These are phyloP conservation scores for Mesoclemmys tuberculata DNA, from an alignment of 2,113 vertebrate species.

Conservation along the genomic window DNA sequence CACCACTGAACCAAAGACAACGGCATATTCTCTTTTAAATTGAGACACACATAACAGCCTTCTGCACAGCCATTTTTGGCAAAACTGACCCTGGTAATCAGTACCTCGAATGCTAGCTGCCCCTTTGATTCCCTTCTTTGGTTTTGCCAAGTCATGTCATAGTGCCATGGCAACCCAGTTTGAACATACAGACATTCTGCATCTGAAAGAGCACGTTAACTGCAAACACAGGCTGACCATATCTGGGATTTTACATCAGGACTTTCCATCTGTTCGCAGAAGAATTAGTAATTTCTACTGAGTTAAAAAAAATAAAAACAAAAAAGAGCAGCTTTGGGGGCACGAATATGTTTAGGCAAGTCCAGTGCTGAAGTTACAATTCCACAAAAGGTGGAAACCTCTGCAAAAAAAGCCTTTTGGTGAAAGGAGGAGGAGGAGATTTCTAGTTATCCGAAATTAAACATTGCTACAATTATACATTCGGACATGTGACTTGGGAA, in stretches of 20 bases:
- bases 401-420: background rate
- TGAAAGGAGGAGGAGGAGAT: background rate
- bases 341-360: conserved; percentile 18
- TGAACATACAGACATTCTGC: conserved; percentile 60
- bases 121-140: conserved; percentile 24
- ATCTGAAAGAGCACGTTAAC: conserved; percentile 53
- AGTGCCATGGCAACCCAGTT: conserved; percentile 72
- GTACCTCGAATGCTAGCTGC: conserved; percentile 35
- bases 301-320: background rate
- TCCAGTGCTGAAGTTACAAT: background rate
- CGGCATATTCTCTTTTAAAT: conserved; percentile 29
- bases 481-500: conserved; percentile 18
- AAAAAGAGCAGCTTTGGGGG: background rate
- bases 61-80: conserved; percentile 26
- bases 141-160: conserved; percentile 43
- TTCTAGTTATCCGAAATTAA: background rate
- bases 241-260: background rate
- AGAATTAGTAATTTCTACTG: background rate
- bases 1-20: background rate
- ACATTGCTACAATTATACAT: background rate
- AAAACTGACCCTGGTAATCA: conserved; percentile 2
- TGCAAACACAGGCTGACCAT: conserved; percentile 22
- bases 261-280: background rate
- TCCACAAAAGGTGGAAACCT: background rate
- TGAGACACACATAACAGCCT: conserved; percentile 22